Percentiles rank a stretch among this genome's conserved stretches.
These are phyloP conservation scores for Eristalis pertinax DNA, from an alignment of 2,888 invertebrate genomes.

Conservation along the genomic window DNA sequence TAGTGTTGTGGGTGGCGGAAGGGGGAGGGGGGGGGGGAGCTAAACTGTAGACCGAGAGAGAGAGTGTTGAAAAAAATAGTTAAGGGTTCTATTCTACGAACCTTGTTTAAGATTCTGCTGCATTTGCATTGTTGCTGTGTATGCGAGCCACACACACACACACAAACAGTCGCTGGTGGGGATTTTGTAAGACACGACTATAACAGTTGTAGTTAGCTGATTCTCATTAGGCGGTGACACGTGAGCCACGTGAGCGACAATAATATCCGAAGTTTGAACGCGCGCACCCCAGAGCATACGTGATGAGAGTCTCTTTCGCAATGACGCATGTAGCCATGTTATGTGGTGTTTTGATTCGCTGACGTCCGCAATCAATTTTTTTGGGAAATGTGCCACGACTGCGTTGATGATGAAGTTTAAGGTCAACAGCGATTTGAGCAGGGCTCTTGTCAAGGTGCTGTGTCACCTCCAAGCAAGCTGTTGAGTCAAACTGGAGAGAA, in stretches of 20 bases:
- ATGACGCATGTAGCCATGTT: not conserved
- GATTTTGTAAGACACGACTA: slow-evolving; percentile 26
- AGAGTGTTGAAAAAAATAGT: too few relatives aligned
- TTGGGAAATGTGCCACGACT: not conserved
- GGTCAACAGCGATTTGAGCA: not conserved
- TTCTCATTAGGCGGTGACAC: slow-evolving; percentile 6
- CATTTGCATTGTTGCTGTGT: too few relatives aligned
- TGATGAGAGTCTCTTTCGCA: not conserved
- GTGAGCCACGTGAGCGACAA: slow-evolving; percentile 57
- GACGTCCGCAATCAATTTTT: too few relatives aligned
- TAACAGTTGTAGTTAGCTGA: not conserved
- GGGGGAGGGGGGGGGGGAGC: not conserved
- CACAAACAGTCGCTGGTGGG: not conserved
- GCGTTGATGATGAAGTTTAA: not conserved
- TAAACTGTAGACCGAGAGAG: too few relatives aligned
- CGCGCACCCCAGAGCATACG: not conserved
- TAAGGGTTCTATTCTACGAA: too few relatives aligned
- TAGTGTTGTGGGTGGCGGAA: not conserved
- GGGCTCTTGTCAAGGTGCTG: not conserved
- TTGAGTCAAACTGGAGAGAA: too few relatives aligned
- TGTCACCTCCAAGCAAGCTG: too few relatives aligned
- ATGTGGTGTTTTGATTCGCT: too few relatives aligned
- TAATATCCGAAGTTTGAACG: slow-evolving; percentile 17
- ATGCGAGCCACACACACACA: too few relatives aligned
- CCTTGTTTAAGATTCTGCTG: too few relatives aligned